Base-by-base conservation (phyloP, 2,113 vertebrate genomes). In the Coryphaenoides rupestris region DNA sequence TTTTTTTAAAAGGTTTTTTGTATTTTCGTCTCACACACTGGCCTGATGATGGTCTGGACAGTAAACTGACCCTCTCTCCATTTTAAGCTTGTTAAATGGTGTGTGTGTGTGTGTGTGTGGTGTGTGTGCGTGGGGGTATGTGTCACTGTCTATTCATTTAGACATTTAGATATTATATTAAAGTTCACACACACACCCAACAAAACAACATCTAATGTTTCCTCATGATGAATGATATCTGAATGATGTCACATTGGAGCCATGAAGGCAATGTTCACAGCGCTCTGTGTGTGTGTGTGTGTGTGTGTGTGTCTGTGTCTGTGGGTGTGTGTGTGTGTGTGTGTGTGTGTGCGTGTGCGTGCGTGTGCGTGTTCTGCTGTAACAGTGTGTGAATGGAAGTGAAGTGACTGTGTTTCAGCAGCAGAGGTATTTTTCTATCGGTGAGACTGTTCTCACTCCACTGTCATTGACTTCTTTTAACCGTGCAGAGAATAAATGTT, bases 371-470 rank as follows among this genome's bases (percentile, higher is more conserved):
- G 47, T 50, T 50, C 15, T 3, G 73, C 62, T 77, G 73, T 78
- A 72, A 56, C 55, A 77, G 64, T 71, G 19, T 79, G 64, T 69
- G 70, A 82, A 58, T 4, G 74, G 63, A 46, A 82, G 75, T 9
- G 40, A 60, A 55, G 58, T 2, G 60, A 74, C 61, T 45, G 73
- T 64, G 73, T 73, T 86, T 78, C 79, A 72, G 63, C 69, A 88
- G 69, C 26, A n/a, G n/a, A 84, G 22, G 73, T 87, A 89, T 89
- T 89, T 87, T 89, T 87, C 58, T 89, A 89, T 77, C 47, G 58
- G 55, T 74, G 19, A 58, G 53, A 66, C 74, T 76, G 56, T 40
- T 40, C 33, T 40, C 33, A 75, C 70, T 70, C 68, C 40, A 40
- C 13, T 40, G 33, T 40, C n/a, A n/a, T n/a, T n/a, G 66, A 73